These are phyloP conservation scores for Grantiella picta DNA, from an alignment of 2,113 vertebrate genomes.

Conservation along the genomic window DNA sequence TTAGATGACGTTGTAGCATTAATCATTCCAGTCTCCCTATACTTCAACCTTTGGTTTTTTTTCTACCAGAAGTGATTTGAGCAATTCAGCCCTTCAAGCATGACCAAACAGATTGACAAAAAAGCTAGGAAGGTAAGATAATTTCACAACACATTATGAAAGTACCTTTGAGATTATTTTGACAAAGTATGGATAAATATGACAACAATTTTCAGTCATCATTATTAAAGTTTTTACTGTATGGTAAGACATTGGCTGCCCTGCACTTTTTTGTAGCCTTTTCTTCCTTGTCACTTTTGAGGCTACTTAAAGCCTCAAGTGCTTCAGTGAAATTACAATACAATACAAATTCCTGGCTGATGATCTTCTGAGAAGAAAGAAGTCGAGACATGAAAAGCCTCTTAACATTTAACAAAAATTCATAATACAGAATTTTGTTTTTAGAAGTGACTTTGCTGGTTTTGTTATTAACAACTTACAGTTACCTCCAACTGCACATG, in stretches of 20 bases:
- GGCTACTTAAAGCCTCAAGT: not conserved
- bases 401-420: not conserved
- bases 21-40: not conserved
- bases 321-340: not conserved
- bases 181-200: not conserved
- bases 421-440: not conserved
- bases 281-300: not conserved
- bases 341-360: not conserved
- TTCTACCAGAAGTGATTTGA: not conserved
- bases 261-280: not conserved
- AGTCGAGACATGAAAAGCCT: rapidly evolving
- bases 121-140: not conserved
- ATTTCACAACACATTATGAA: not conserved
- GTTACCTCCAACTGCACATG: not conserved
- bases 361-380: not conserved
- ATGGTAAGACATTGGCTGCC: not conserved
- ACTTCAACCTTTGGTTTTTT: not conserved
- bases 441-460: not conserved
- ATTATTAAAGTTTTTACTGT: not conserved
- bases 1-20: not conserved
- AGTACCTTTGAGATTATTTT: not conserved
- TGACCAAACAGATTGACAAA: not conserved
- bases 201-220: not conserved
- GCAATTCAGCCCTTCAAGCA: not conserved
- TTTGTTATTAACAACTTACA: not conserved